Evolutionary conservation across 2,113 vertebrate species (phyloP).

Genomic region (human (Homo sapiens)): DNA sequence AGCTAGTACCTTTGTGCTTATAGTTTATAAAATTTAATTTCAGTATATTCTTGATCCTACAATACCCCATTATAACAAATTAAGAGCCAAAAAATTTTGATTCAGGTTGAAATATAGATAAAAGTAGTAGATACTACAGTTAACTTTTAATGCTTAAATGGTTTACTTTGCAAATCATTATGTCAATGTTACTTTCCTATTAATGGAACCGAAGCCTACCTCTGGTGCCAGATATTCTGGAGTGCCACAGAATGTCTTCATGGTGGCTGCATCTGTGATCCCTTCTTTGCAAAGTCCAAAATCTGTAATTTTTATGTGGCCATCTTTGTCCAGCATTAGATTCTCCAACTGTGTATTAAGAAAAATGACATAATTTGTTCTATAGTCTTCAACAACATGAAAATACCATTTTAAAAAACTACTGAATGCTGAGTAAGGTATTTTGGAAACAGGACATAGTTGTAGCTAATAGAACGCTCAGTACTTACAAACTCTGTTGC

Average conservation of each 20-base stretch:
- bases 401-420: constrained; percentile 18
- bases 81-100: constrained; percentile 9
- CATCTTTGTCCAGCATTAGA: constrained; percentile 99
- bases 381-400: constrained; percentile 57
- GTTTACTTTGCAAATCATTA: not conserved
- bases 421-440: not conserved
- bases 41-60: not conserved
- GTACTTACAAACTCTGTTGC: not conserved
- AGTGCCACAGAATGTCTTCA: constrained; percentile 99
- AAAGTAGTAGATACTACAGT: not conserved
- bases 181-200: no score
- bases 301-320: constrained; percentile 99
- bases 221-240: constrained; percentile 97
- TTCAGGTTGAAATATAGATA: not conserved
- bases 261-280: constrained; percentile 98
- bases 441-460: not conserved
- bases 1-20: not conserved
- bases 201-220: constrained; percentile 83
- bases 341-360: constrained; percentile 92
- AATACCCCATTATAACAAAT: not conserved
- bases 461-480: not conserved
- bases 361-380: constrained; percentile 64
- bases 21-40: not conserved
- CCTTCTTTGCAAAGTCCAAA: constrained; percentile 99
- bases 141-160: not conserved